A percentile compares a stretch with the other conserved stretches of the same genome.
These are phyloP conservation scores for Petrolisthes manimaculis DNA, from an alignment of 2,888 invertebrate species.

Conservation along the genomic window DNA sequence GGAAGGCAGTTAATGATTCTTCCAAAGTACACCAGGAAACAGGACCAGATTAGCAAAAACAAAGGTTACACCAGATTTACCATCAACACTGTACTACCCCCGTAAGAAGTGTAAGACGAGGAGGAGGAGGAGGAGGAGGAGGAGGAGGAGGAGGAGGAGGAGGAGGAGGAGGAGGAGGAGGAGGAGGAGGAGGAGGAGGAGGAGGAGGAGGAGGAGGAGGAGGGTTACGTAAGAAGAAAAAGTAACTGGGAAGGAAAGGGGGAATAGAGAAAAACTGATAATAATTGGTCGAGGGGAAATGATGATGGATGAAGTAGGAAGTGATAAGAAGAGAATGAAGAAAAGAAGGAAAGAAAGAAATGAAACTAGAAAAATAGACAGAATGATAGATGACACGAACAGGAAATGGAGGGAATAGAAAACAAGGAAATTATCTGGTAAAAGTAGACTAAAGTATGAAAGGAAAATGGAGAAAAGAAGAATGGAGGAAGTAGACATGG, in stretches of 20 bases:
- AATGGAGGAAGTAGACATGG: background rate
- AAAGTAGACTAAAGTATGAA: background rate
- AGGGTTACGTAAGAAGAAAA: background rate
- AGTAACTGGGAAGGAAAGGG: background rate
- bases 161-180: background rate
- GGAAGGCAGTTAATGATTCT: too few species aligned
- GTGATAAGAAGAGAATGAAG: background rate
- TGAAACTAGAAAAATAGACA: background rate
- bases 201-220: background rate
- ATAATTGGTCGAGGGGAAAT: background rate
- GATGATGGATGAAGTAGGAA: background rate
- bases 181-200: background rate
- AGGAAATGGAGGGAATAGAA: background rate
- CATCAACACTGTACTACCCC: too few species aligned
- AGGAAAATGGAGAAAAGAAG: background rate
- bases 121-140: too few species aligned
- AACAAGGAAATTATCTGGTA: background rate
- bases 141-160: background rate
- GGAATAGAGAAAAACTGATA: too few species aligned
- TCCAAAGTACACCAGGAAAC: too few species aligned
- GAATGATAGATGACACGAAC: too few species aligned
- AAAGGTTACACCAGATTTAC: too few species aligned
- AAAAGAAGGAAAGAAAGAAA: background rate
- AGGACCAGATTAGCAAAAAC: too few species aligned
- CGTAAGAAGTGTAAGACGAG: too few species aligned